Percentiles rank a stretch among this genome's conserved stretches.
Evolutionary conservation across 2,888 invertebrate genomes (phyloP).

Genomic region (Ischnura elegans): DNA sequence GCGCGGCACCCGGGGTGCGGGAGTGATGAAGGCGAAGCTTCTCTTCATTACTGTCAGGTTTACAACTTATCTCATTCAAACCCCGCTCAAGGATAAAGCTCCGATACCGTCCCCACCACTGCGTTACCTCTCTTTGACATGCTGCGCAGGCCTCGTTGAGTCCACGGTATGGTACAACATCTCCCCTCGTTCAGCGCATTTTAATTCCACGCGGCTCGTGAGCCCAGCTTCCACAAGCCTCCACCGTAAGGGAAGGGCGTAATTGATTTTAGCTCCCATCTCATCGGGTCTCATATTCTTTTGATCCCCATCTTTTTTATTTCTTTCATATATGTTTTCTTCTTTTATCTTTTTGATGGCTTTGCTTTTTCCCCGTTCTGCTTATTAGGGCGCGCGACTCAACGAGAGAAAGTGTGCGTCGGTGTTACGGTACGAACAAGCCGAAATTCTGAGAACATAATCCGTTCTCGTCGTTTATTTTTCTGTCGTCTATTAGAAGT

Average conservation of each 20-base stretch:
- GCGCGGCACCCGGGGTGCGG: background rate
- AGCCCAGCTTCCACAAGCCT: background rate
- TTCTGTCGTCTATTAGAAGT: background rate
- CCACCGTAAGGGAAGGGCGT: background rate
- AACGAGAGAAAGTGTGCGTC: background rate
- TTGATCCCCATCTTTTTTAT: no score
- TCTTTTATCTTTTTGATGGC: background rate
- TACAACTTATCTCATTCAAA: background rate
- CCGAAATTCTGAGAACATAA: background rate
- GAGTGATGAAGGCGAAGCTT: background rate
- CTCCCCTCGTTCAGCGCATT: background rate
- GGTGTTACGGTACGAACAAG: background rate
- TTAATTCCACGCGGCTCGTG: background rate
- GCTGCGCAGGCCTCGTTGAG: background rate
- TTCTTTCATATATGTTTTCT: no score
- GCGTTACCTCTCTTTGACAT: background rate
- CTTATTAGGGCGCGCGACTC: background rate
- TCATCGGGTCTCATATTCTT: no score
- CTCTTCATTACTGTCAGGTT: background rate
- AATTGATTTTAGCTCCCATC: background rate
- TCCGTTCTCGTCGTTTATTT: no score
- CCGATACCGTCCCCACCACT: background rate
- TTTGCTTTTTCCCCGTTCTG: background rate
- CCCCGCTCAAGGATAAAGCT: background rate
- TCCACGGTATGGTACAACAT: background rate